Base-by-base conservation (phyloP, 2,113 vertebrate species). In the Mionectes macconnelli region DNA sequence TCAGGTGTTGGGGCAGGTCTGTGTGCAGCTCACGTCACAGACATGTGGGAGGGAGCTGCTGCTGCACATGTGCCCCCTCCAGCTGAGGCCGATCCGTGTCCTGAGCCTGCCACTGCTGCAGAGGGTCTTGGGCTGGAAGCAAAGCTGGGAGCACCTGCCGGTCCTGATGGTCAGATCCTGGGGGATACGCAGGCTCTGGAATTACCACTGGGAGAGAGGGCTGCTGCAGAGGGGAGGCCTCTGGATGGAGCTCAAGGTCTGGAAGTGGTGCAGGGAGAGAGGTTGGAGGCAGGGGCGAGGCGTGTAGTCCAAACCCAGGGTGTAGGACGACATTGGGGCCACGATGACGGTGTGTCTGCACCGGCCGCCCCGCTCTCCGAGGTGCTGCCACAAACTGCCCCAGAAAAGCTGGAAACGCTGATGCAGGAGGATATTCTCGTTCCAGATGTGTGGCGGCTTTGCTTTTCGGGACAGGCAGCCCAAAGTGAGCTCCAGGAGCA, bases 351-450 rank as follows among this genome's bases (percentile, higher is more conserved):
- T 62, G 52, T 2, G 2, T 35, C 47, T 8, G 44, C 1, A 0
- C 23, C 44, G 35, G 37, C 67, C 33, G 12, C 67, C 35, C 50
- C 2, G 1, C 19, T 49, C 40, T 72, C 89, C 0, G 6, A 80
- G 47, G 42, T n/a, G 28, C 25, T 45, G 0, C 18, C 52, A 9
- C 52, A 68, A 31, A 39, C 7, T 39, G 56, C 44, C 40, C 25
- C 5, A 1, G 24, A 12, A 63, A 57, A 67, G 37, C 59, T 87
- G 73, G 78, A 30, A 30, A 57, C 1, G 0, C 1, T 89, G 74
- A 90, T 87, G 89, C 94, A 96, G 86, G 93, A 84, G 85, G 91
- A 60, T 70, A 84, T 87, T 96, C 96, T 97, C 68, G 0, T 95
- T 96, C 93, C 95, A 96, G 94, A 96, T 96, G 39, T 52, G 75